Percentiles rank a stretch among this genome's conserved stretches.
phyloP scores from a whole-genome alignment of 2,113 vertebrate genomes.

The Thunnus maccoyii region DNA sequence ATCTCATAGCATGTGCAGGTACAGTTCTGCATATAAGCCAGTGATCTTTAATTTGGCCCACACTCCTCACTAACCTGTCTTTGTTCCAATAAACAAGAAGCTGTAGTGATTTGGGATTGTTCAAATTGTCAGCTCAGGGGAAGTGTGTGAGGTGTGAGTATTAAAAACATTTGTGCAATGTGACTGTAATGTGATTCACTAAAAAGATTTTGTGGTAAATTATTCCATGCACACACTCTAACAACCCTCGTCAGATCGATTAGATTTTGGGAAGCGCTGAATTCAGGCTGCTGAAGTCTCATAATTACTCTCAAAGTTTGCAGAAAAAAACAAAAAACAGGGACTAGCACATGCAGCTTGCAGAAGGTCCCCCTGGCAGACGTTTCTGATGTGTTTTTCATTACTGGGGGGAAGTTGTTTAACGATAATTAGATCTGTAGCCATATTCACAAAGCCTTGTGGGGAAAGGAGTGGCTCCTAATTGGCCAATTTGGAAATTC shows the following conservation, averaged over 20 bases:
- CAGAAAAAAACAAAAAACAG: constrained; percentile 15
- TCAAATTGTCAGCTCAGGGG: background rate
- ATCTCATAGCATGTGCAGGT: constrained; percentile 68
- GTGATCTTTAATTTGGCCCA: background rate
- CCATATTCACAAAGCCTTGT: constrained; percentile 50
- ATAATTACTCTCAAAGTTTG: constrained; percentile 58
- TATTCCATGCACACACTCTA: constrained; percentile 45
- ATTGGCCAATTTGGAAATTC: constrained; percentile 65
- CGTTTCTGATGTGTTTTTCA: constrained; percentile 69
- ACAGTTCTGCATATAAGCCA: constrained; percentile 25
- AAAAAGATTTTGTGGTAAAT: constrained; percentile 30
- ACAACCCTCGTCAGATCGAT: constrained; percentile 51
- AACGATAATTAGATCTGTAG: constrained; percentile 69
- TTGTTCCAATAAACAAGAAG: background rate
- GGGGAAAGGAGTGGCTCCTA: constrained; percentile 51
- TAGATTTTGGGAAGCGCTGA: constrained; percentile 45
- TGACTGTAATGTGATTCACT: constrained; percentile 7
- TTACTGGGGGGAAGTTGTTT: constrained; percentile 59
- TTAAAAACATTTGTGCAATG: constrained; percentile 4
- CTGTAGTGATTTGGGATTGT: background rate
- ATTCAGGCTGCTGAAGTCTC: constrained; percentile 47
- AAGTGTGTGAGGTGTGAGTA: background rate
- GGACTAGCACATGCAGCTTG: constrained; percentile 61
- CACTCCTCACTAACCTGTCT: background rate
- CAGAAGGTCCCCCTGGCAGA: constrained; percentile 60